These are phyloP conservation scores for Ephestia elutella DNA, from an alignment of 1,140 invertebrate genomes.

Conservation along the genomic window DNA sequence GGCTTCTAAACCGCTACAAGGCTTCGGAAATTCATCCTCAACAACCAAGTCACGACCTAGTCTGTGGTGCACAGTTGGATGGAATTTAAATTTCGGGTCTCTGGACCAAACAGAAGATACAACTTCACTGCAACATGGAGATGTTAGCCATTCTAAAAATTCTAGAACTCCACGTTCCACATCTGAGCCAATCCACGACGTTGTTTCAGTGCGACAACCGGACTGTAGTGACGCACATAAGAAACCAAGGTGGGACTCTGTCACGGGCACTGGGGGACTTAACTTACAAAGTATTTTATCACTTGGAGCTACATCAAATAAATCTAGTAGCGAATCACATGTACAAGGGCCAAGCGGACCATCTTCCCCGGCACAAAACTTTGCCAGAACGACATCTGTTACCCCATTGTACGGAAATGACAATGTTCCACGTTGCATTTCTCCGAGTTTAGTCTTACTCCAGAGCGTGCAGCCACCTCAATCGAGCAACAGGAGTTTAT, in stretches of 20 bases:
- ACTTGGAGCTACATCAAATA: background rate
- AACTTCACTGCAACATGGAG: constrained; percentile 20
- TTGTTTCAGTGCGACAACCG: constrained; percentile 41
- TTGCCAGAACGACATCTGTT: constrained; percentile 38
- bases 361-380: constrained; percentile 24
- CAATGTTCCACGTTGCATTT: constrained; percentile 29
- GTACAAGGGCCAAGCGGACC: constrained; percentile 23
- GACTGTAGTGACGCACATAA: constrained; percentile 21
- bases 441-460: constrained; percentile 26
- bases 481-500: constrained; percentile 18
- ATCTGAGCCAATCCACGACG: constrained; percentile 15
- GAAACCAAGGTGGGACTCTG: constrained; percentile 6
- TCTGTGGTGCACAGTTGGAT: constrained; percentile 34
- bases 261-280: background rate
- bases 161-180: constrained; percentile 14
- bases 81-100: constrained; percentile 14
- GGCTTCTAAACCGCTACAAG: constrained; percentile 10
- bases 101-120: constrained; percentile 20
- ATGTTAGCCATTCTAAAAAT: constrained; percentile 24
- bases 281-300: background rate
- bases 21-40: constrained; percentile 14
- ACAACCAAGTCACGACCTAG: constrained; percentile 18
- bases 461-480: constrained; percentile 32
- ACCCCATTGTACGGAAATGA: constrained; percentile 1
- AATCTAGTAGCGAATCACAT: background rate